Evolutionary conservation across 2,113 vertebrate genomes (phyloP).

Genomic region (Dipodomys ordii): DNA sequence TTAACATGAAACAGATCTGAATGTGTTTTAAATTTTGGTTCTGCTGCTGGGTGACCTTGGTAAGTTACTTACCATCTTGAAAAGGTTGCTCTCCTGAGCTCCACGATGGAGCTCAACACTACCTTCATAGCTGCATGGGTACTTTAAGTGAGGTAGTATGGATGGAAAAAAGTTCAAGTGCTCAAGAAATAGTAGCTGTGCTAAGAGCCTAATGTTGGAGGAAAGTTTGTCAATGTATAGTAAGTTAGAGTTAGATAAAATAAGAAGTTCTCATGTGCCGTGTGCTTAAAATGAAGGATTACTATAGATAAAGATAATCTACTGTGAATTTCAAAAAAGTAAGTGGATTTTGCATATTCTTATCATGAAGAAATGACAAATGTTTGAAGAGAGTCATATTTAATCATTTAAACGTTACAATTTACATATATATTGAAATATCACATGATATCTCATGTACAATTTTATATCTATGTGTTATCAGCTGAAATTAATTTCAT

Average conservation of each 20-base stretch:
- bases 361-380: not conserved
- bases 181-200: not conserved
- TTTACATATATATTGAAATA: not conserved
- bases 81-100: not conserved
- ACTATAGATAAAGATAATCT: not conserved
- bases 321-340: not conserved
- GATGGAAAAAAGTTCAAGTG: accelerated
- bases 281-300: too few relatives aligned
- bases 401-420: not conserved
- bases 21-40: not conserved
- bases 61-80: not conserved
- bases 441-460: not conserved
- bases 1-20: not conserved
- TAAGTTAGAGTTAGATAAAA: not conserved
- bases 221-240: not conserved
- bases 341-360: not conserved
- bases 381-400: not conserved
- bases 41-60: not conserved
- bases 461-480: not conserved
- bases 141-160: not conserved
- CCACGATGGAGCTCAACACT: not conserved
- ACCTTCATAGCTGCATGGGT: not conserved
- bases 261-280: not conserved
- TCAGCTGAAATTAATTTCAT: not conserved
- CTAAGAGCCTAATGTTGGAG: not conserved